Evolutionary conservation across 2,797 vertebrate species (phyloP), one percentile per base, ranked within the genome.

Genomic region (Sebastes nivosus): DNA sequence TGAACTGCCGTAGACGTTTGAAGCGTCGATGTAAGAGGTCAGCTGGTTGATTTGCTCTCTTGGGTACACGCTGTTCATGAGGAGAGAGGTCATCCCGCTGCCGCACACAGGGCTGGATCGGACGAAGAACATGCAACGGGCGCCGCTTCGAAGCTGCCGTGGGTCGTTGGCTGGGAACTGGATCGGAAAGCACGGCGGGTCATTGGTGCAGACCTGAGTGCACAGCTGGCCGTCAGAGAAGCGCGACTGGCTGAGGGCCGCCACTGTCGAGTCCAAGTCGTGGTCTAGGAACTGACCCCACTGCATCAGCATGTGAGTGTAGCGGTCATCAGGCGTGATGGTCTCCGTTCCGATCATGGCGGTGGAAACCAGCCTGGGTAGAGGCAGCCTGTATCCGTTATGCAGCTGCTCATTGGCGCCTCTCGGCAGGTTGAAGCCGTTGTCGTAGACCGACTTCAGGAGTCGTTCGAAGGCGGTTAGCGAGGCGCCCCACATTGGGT

Each of bases 251-350:
- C 99, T 99, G 61, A 99, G 95, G 0, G 99, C 97, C 10, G 93
- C 97, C 81, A 99, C 99, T 0, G 99, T 99, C 4, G 97, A 96
- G 87, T 99, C 99, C 87, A 99, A 88, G 84, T 99, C 99, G 0
- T 99, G 99, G 94, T 99, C 99, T 4, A 99, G 95, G 88, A 99
- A 99, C 92, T 99, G 99, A 36, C 99, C 99, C 99, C 99, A 99
- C 85, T 99, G 99, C 99, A 99, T 99, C 12, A 99, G 94, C 97
- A 99, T 99, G 94, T 99, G 99, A 0, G 98, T 99, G 94, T 97
- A 99, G 66, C 96, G 96, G 65, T 96, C 96, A 0, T 99, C 99
- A 0, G 98, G 97, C 3, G 98, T 99, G 80, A 99, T 86, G 1
- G 96, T 95, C 94, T 99, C 98, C 0, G 99, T 96, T 30, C 98